Percentiles rank a stretch among this genome's conserved stretches.
These are phyloP conservation scores for Catharus fuscescens DNA, from an alignment of 2,113 vertebrate genomes.

Conservation along the genomic window DNA sequence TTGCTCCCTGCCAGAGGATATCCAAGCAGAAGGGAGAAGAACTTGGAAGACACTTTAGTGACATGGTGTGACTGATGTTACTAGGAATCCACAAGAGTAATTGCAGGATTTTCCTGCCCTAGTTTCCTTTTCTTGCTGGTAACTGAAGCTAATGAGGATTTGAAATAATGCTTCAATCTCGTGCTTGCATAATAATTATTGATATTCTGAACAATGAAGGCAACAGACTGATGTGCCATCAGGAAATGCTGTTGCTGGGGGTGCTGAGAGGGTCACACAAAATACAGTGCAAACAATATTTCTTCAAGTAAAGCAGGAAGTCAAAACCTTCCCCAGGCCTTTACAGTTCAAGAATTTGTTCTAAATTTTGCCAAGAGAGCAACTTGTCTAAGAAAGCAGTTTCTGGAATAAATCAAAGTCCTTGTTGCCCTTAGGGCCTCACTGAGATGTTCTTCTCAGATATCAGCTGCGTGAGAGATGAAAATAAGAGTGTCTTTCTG, in stretches of 20 bases:
- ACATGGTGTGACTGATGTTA: neutral
- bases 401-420: slow-evolving; percentile 54
- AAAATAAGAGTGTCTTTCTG: slow-evolving; percentile 1
- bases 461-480: neutral
- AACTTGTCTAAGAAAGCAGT: slow-evolving; percentile 19
- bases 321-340: neutral
- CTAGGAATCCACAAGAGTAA: neutral
- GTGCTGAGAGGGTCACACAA: neutral
- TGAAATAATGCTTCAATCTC: slow-evolving; percentile 6
- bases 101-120: slow-evolving; percentile 6
- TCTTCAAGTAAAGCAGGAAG: neutral
- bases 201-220: neutral
- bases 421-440: slow-evolving; percentile 17
- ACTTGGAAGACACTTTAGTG: neutral
- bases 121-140: slow-evolving; percentile 5
- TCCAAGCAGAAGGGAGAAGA: neutral
- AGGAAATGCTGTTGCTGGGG: neutral
- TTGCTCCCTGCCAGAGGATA: slow-evolving; percentile 14
- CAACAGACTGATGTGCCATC: neutral
- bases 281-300: neutral
- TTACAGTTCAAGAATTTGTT: neutral
- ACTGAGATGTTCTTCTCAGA: slow-evolving; percentile 32
- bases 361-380: slow-evolving; percentile 13
- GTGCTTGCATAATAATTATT: slow-evolving; percentile 16
- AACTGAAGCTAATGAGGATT: neutral